Percentiles rank a stretch among this genome's conserved stretches.
Conservation (phyloP, 2,113 vertebrate genomes). For the Sceloporus tristichus region DNA sequence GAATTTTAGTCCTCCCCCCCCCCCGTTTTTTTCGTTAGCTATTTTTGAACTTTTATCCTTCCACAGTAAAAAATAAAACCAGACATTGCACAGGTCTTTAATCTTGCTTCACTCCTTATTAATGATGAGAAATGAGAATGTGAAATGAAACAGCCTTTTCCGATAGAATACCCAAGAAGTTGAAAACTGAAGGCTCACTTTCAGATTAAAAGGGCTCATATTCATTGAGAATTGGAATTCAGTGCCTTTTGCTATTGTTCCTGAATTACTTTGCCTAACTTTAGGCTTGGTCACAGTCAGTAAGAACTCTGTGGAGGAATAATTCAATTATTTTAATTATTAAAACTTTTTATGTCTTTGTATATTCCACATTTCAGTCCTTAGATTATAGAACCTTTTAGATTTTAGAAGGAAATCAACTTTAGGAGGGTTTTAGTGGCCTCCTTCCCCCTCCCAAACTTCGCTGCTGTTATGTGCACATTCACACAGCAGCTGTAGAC, state of each 20-base stretch:
- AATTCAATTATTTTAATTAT: neutral
- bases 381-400: neutral
- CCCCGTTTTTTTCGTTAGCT: constrained; percentile 51
- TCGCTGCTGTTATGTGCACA: too few relatives aligned
- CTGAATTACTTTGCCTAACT: neutral
- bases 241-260: neutral
- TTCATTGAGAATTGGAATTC: constrained; percentile 22
- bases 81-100: constrained; percentile 58
- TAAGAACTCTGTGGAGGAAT: neutral
- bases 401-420: too few relatives aligned
- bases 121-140: constrained; percentile 41
- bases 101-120: constrained; percentile 60
- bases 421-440: too few relatives aligned
- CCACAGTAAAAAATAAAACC: constrained; percentile 38
- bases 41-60: constrained; percentile 25
- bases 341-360: neutral
- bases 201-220: constrained; percentile 7
- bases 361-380: neutral
- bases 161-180: constrained; percentile 8
- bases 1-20: constrained; percentile 51
- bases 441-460: too few relatives aligned
- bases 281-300: neutral
- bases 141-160: constrained; percentile 42
- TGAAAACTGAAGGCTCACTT: neutral
- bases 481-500: too few relatives aligned